A percentile compares a stretch with the other conserved stretches of the same genome.
Conservation (phyloP, 1,140 invertebrate species). For the Sitodiplosis mosellana region DNA sequence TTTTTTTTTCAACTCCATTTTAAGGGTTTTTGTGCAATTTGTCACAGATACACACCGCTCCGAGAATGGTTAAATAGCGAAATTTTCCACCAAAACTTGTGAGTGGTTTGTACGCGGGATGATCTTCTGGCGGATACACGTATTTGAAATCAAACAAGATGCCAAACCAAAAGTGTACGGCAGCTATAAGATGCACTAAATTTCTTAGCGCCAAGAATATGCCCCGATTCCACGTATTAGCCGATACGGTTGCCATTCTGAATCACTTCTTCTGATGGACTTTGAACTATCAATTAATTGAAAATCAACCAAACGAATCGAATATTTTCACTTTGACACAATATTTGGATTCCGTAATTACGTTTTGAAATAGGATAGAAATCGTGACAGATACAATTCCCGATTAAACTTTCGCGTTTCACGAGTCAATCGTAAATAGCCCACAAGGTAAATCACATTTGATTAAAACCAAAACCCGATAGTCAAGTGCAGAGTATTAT, state of each 20-base stretch:
- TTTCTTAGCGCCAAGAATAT: constrained; percentile 25
- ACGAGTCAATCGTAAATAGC: too few species aligned
- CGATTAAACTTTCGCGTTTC: not conserved
- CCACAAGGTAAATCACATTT: too few species aligned
- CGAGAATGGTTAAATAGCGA: constrained; percentile 71
- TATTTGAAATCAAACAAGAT: constrained; percentile 55
- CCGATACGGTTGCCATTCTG: constrained; percentile 2
- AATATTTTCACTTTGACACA: constrained; percentile 10
- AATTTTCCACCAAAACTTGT: constrained; percentile 51
- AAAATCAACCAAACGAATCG: not conserved
- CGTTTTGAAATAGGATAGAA: constrained; percentile 1
- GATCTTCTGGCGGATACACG: constrained; percentile 37
- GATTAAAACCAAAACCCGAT: too few species aligned
- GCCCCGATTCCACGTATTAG: constrained; percentile 19
- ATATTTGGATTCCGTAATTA: constrained; percentile 10
- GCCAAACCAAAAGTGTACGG: constrained; percentile 46
- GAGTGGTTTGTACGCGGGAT: constrained; percentile 17
- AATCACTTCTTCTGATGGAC: not conserved
- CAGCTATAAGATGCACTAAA: constrained; percentile 41
- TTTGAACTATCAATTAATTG: not conserved
- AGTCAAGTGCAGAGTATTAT: too few species aligned
- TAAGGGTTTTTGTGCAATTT: not conserved
- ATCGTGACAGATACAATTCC: not conserved
- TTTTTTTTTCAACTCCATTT: not conserved
- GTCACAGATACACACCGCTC: constrained; percentile 45